phyloP scores from a whole-genome alignment of 2,888 invertebrate species.

The Sceliomorpha sp. region DNA sequence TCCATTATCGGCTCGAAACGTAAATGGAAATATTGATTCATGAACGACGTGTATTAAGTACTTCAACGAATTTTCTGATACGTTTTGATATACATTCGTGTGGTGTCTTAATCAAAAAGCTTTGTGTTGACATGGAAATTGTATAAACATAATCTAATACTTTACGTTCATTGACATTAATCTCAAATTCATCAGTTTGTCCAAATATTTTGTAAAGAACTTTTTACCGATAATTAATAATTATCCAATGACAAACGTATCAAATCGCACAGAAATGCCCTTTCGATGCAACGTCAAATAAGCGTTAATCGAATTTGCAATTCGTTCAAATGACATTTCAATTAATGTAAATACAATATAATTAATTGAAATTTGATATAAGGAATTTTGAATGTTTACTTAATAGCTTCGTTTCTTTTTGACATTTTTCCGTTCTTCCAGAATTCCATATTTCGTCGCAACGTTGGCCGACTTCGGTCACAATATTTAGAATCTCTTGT shows the following conservation, averaged over 20 bases:
- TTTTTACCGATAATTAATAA: too few species aligned
- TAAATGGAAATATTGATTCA: conserved; percentile 44
- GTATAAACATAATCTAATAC: conserved; percentile 1
- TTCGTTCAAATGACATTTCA: too few species aligned
- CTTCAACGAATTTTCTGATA: conserved; percentile 35
- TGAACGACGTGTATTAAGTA: conserved; percentile 40
- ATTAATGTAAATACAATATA: too few species aligned
- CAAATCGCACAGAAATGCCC: too few species aligned
- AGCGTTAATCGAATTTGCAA: too few species aligned
- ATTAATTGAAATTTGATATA: too few species aligned
- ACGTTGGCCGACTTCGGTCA: conserved; percentile 20
- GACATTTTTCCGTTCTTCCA: too few species aligned
- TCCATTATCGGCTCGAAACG: conserved; percentile 41
- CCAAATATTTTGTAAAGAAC: background rate
- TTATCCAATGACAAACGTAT: too few species aligned
- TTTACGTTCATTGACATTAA: background rate
- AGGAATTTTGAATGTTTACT: too few species aligned
- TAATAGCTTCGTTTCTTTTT: too few species aligned
- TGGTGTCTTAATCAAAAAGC: conserved; percentile 36
- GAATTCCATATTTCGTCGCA: conserved; percentile 3
- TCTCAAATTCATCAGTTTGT: too few species aligned
- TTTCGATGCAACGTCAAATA: too few species aligned
- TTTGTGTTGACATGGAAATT: conserved; percentile 10
- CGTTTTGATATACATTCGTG: conserved; percentile 31
- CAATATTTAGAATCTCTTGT: conserved; percentile 7